phyloP scores from a whole-genome alignment of 2,888 invertebrate species.

The Apantesis nais region DNA sequence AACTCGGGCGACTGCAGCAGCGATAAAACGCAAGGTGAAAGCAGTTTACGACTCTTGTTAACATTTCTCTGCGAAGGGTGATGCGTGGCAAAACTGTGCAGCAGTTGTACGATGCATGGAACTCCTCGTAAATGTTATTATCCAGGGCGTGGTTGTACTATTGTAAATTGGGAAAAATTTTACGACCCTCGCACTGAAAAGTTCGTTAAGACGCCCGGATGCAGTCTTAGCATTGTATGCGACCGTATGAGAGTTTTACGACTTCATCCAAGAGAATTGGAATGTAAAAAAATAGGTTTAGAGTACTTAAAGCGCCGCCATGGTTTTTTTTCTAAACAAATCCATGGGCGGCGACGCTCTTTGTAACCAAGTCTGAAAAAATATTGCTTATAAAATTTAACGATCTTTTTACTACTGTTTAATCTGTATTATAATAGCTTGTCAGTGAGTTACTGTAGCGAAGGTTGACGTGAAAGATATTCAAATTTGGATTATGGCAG shows the following conservation, averaged over 20 bases:
- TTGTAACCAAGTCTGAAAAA: slow-evolving; percentile 74
- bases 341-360: slow-evolving; percentile 68
- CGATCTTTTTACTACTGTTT: slow-evolving; percentile 81
- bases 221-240: slow-evolving; percentile 44
- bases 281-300: slow-evolving; percentile 64
- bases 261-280: slow-evolving; percentile 70
- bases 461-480: slow-evolving; percentile 50
- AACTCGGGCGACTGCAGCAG: slow-evolving; percentile 32
- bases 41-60: slow-evolving; percentile 56
- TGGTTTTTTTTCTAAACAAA: slow-evolving; percentile 64
- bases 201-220: slow-evolving; percentile 68
- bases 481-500: slow-evolving; percentile 37
- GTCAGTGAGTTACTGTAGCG: slow-evolving; percentile 65
- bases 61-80: slow-evolving; percentile 53
- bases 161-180: slow-evolving; percentile 64
- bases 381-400: slow-evolving; percentile 79
- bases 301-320: slow-evolving; percentile 67
- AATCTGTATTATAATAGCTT: slow-evolving; percentile 74
- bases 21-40: slow-evolving; percentile 46
- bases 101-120: slow-evolving; percentile 59
- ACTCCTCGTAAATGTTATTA: slow-evolving; percentile 61
- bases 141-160: slow-evolving; percentile 56
- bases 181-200: slow-evolving; percentile 67
- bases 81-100: slow-evolving; percentile 34
- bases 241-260: slow-evolving; percentile 72